Evolutionary conservation across 1,140 invertebrate species (phyloP).

Genomic region (Polyergus mexicanus): DNA sequence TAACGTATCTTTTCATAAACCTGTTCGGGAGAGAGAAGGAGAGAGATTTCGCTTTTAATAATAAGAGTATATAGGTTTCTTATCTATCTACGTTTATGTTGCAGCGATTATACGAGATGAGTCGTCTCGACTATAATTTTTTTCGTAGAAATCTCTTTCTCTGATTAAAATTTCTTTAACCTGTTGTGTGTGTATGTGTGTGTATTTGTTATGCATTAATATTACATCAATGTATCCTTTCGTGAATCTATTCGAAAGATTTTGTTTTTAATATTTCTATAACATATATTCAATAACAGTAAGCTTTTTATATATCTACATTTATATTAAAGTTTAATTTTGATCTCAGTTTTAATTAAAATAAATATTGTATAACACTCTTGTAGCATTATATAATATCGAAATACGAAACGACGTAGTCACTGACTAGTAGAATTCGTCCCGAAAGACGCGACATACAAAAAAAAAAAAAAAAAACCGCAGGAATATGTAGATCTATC

Average conservation of each 20-base stretch:
- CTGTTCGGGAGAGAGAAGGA: no score
- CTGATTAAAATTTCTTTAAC: no score
- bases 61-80: no score
- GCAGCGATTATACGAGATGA: no score
- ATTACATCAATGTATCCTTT: background rate
- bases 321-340: background rate
- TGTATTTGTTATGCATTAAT: background rate
- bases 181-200: no score
- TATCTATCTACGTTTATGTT: no score
- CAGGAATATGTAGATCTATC: background rate
- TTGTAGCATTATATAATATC: background rate
- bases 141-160: no score
- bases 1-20: no score
- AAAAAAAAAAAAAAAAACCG: conserved; percentile 5
- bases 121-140: background rate
- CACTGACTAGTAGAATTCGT: background rate
- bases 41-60: no score
- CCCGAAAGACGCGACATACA: background rate
- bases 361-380: background rate
- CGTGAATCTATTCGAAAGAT: background rate
- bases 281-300: no score
- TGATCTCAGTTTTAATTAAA: background rate
- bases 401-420: background rate
- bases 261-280: background rate
- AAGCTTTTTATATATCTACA: background rate